Evolutionary conservation across 2,888 invertebrate genomes (phyloP), one percentile per base, ranked within the genome.

Genomic region (Leuctra nigra): DNA sequence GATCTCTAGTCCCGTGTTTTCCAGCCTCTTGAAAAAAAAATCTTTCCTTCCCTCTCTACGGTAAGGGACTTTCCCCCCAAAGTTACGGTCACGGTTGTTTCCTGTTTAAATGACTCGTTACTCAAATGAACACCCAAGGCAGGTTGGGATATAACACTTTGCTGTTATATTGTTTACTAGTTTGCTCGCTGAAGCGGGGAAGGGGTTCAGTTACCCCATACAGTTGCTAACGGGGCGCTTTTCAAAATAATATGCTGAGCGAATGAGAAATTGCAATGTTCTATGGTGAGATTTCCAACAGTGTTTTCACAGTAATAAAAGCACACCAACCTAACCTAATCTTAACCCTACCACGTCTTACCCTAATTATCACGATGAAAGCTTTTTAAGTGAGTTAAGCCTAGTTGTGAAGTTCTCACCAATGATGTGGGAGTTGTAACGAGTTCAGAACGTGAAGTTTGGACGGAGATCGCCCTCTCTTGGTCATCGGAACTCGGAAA

Each of bases 301-400:
- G 29, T 29, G 29, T 29, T 29, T 29, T 7, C 11, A 29, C 29
- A 6, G 29, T 7, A 6, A 6, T 7, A 11, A 7, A 29, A 29
- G 11, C 29, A 6, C n/a, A n/a, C n/a, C n/a, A n/a, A n/a, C 4
- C 16, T 9, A 39, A 39, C 39, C 39, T 44, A 44, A 44, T 41
- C 44, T 3, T 3, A 16, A 18, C 20, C 18, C 44, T 13, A 6
- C 44, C 44, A 23, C 20, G 44, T 33, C 11, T 33, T 50, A 35
- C 33, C 35, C 29, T 50, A 18, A 50, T 50, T 50, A 50, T 16
- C 33, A 22, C 33, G 35, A 23, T 50, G 50, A 50, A 50, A 50
- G 50, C 50, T 50, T 50, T 50, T 50, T 33, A 50, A 50, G 18
- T 50, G 35, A 20, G 20, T 50, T 50, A 33, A n/a, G 13, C 3